These are phyloP conservation scores for Tortricodes alternella DNA, from an alignment of 2,888 invertebrate species.

Conservation along the genomic window DNA sequence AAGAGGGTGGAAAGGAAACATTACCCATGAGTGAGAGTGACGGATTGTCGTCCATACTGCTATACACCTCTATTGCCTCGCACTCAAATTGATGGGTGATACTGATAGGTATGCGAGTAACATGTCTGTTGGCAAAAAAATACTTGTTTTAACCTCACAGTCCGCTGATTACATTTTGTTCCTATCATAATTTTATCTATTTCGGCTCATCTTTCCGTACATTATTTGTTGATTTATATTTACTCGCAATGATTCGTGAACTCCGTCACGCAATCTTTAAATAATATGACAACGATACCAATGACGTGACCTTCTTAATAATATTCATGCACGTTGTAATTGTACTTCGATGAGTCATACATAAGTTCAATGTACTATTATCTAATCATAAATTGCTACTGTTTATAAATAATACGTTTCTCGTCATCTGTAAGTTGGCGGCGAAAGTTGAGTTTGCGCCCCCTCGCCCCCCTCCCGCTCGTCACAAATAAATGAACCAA, in stretches of 20 bases:
- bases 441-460: conserved; percentile 60
- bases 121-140: conserved; percentile 61
- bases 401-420: conserved; percentile 31
- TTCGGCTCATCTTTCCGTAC: conserved; percentile 32
- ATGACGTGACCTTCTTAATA: conserved; percentile 23
- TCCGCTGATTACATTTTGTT: conserved; percentile 50
- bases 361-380: conserved; percentile 28
- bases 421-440: conserved; percentile 44
- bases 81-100: conserved; percentile 1
- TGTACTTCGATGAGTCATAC: conserved; percentile 7
- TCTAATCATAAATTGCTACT: conserved; percentile 25
- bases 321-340: conserved; percentile 4
- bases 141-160: conserved; percentile 41
- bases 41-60: background rate
- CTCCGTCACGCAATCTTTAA: conserved; percentile 12
- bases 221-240: conserved; percentile 39
- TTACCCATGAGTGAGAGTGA: background rate
- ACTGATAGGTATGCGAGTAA: conserved; percentile 39
- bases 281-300: conserved; percentile 12
- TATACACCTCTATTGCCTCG: background rate
- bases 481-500: conserved; percentile 76
- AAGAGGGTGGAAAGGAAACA: background rate
- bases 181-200: conserved; percentile 49
- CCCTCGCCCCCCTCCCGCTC: conserved; percentile 53
- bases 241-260: conserved; percentile 15